Conservation (phyloP, 2,113 vertebrate genomes). For the Zosterops japonicus region DNA sequence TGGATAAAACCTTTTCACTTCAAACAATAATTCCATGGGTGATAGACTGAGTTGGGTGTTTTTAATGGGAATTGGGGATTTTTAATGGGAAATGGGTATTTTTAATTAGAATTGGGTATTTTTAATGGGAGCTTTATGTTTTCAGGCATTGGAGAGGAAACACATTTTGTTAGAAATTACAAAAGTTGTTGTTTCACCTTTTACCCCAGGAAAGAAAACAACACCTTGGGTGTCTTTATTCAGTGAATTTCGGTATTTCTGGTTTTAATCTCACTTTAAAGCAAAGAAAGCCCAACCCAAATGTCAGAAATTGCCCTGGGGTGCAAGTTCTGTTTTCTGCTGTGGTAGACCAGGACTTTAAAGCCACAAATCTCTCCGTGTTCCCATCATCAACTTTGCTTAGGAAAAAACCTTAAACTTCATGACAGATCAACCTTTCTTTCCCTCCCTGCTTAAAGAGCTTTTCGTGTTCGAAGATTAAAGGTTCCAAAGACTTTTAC, state of each 20-base stretch:
- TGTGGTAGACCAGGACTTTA: neutral
- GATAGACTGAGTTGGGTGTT: neutral
- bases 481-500: neutral
- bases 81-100: too few species aligned
- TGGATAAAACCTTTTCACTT: neutral
- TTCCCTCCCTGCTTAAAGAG: neutral
- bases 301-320: conserved; percentile 32
- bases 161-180: neutral
- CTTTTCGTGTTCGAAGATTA: neutral
- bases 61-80: neutral
- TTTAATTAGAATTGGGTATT: neutral
- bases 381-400: neutral
- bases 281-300: neutral
- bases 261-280: neutral
- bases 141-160: neutral
- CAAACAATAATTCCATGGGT: neutral
- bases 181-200: neutral
- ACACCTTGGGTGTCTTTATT: neutral
- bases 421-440: neutral
- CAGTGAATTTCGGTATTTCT: neutral
- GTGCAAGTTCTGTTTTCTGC: neutral
- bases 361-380: neutral
- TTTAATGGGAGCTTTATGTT: neutral
- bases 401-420: neutral
- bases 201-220: neutral